phyloP scores from a whole-genome alignment of 2,888 invertebrate genomes.

The Agrotis puta region DNA sequence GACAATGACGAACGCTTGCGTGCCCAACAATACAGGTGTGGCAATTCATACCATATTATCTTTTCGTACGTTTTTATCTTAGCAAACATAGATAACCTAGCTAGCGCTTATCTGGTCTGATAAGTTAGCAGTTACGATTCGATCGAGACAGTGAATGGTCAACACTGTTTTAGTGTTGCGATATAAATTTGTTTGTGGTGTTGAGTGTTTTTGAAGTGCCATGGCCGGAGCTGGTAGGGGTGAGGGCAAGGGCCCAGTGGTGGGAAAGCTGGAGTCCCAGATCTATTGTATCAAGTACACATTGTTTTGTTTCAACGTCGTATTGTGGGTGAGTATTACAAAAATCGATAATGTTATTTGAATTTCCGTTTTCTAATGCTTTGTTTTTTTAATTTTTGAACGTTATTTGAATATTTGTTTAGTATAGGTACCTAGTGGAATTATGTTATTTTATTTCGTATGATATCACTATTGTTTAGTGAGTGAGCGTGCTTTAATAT shows the following conservation, averaged over 20 bases:
- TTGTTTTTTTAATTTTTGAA: constrained; percentile 35
- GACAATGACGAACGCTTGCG: constrained; percentile 53
- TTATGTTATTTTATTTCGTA: constrained; percentile 20
- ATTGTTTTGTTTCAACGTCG: constrained; percentile 95
- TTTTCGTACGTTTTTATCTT: constrained; percentile 84
- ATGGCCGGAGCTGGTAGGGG: constrained; percentile 91
- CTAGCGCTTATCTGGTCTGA: constrained; percentile 81
- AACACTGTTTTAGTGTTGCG: constrained; percentile 62
- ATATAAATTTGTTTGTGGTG: constrained; percentile 66
- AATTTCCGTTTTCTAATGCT: constrained; percentile 49
- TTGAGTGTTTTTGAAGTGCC: constrained; percentile 74
- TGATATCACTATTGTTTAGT: constrained; percentile 22
- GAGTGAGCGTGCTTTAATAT: constrained; percentile 20
- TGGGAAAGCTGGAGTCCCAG: constrained; percentile 93
- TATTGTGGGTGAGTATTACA: constrained; percentile 93
- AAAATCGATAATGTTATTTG: constrained; percentile 60
- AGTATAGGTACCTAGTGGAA: constrained; percentile 4
- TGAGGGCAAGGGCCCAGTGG: constrained; percentile 87
- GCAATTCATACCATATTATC: constrained; percentile 83
- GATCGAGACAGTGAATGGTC: constrained; percentile 77
- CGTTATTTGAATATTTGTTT: constrained; percentile 19
- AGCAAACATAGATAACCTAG: constrained; percentile 88
- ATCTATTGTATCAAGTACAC: constrained; percentile 96
- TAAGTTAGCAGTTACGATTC: constrained; percentile 81
- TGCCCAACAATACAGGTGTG: constrained; percentile 81